Evolutionary conservation across 2,797 vertebrate genomes (phyloP), one percentile per base, ranked within the genome.

Genomic region (Darevskia nairensis): DNA sequence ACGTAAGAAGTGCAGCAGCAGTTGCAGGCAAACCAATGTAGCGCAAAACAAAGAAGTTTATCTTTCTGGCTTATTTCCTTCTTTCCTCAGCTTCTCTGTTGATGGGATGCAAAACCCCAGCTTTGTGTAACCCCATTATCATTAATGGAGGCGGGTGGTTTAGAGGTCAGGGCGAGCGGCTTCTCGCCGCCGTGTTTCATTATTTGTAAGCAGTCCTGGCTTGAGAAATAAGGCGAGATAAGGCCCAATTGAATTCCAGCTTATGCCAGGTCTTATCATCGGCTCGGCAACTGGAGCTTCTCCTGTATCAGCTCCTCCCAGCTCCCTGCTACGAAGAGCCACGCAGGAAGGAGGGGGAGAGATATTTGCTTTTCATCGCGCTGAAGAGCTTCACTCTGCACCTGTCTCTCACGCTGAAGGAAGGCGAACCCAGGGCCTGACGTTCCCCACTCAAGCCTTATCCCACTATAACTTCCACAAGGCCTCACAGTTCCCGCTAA

Each of bases 191-290:
- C 92, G 88, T 50, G 84, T 91, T 90, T 91, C 94, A 95, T 94
- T 95, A 94, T 92, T 6, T 2, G 91, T 0, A 59, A 90, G 86
- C 84, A 91, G 86, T 92, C 79, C 84, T 87, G 91, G 88, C 76
- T 76, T 89, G 89, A 93, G 86, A 92, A 94, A 92, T 89, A 84
- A 82, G 35, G 88, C 79, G 69, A 87, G 91, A 94, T 93, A 94
- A 95, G 39, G 82, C 78, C 84, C 90, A 89, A 93, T 9, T 92
- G 94, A 94, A 90, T 90, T 87, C 72, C 50, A 86, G 88, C 27
- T 90, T 87, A 80, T 1, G 41, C 41, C 44, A 74, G 29, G 25
- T 87, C 76, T 89, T 93, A 94, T 90, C 85, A 0, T 80, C 83
- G 64, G 8, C 76, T 84, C 86, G 88, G 90, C 87, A 89, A 81